Conservation (phyloP, 2,113 vertebrate species). For the Clinocottus analis region DNA sequence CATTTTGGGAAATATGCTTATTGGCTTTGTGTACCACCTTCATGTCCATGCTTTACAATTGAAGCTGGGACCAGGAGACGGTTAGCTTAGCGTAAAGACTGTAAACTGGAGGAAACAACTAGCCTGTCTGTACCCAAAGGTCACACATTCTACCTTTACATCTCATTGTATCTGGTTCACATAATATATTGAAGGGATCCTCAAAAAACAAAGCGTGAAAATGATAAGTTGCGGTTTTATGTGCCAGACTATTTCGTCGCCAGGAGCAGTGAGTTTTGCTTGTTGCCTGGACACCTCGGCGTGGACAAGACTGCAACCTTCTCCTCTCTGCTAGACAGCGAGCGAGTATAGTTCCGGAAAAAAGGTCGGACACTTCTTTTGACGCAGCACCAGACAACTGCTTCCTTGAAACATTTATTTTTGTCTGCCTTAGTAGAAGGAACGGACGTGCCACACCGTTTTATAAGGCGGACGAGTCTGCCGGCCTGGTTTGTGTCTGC, state of each 20-base stretch:
- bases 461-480: conserved; percentile 7
- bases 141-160: neutral
- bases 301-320: neutral
- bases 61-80: neutral
- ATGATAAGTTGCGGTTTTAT: neutral
- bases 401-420: conserved; percentile 20
- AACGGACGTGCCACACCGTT: conserved; percentile 21
- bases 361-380: neutral
- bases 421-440: conserved; percentile 19
- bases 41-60: neutral
- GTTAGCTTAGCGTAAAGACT: conserved; percentile 3
- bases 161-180: conserved; percentile 6
- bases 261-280: neutral
- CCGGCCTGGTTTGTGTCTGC: conserved; percentile 52
- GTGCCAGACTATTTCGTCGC: conserved; percentile 2
- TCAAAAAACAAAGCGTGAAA: neutral
- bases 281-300: neutral
- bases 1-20: neutral
- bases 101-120: neutral
- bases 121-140: neutral
- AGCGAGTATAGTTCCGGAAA: conserved; percentile 1
- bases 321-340: neutral
- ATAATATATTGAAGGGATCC: neutral
- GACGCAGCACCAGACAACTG: conserved; percentile 13
- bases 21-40: neutral